phyloP scores from a whole-genome alignment of 2,888 invertebrate species.

The Cheilosia vulpina region DNA sequence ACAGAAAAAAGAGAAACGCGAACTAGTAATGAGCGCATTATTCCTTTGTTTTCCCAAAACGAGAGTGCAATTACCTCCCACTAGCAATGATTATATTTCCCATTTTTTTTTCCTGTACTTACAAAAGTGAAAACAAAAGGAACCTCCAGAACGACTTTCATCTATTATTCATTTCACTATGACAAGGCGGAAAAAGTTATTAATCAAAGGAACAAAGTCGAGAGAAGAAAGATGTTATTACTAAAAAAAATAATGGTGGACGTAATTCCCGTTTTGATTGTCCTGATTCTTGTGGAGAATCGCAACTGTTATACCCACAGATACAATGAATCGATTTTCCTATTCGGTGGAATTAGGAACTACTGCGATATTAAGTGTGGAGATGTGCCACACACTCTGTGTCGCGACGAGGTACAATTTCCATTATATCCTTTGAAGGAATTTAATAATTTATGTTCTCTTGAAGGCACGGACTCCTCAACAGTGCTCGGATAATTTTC shows the following conservation, averaged over 20 bases:
- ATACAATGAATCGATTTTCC: conserved; percentile 59
- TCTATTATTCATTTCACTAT: conserved; percentile 59
- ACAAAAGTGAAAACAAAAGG: conserved; percentile 61
- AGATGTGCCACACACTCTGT: conserved; percentile 62
- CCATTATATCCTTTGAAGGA: background rate
- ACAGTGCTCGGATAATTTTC: conserved; percentile 22
- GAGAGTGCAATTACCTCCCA: conserved; percentile 65
- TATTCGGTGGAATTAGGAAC: background rate
- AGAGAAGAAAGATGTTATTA: conserved; percentile 20
- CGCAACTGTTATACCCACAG: conserved; percentile 12
- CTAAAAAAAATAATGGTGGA: conserved; percentile 21
- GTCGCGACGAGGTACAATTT: conserved; percentile 27
- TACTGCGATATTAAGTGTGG: conserved; percentile 70
- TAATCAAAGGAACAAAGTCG: conserved; percentile 44
- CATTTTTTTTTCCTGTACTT: conserved; percentile 16
- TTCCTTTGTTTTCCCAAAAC: conserved; percentile 45
- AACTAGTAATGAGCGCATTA: conserved; percentile 63
- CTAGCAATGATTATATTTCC: conserved; percentile 25
- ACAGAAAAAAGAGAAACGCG: conserved; percentile 10
- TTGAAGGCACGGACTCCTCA: background rate
- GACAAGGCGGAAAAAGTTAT: conserved; percentile 36
- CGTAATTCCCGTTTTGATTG: conserved; percentile 24
- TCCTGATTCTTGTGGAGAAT: conserved; percentile 40
- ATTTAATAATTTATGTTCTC: background rate
- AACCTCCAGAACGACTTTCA: conserved; percentile 54